Evolutionary conservation across 2,888 invertebrate species (phyloP).

Genomic region (Antheraea yamamai): DNA sequence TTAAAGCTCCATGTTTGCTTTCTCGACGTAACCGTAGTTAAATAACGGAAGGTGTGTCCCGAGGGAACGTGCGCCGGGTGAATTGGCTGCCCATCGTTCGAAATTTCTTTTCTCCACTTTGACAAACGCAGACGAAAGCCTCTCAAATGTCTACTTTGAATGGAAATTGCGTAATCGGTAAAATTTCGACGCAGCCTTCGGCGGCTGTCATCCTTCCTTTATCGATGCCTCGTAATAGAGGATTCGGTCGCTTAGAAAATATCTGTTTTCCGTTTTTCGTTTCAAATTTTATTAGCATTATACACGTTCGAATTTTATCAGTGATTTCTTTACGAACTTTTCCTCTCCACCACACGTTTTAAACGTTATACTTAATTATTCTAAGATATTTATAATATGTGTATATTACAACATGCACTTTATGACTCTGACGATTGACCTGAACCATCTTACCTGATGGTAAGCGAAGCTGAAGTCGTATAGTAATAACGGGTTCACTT

Average conservation of each 20-base stretch:
- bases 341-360: no score
- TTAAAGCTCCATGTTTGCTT: constrained; percentile 39
- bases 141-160: constrained; percentile 60
- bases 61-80: constrained; percentile 38
- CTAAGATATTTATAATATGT: no score
- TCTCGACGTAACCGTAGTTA: constrained; percentile 45
- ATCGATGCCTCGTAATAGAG: constrained; percentile 51
- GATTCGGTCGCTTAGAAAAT: constrained; percentile 39
- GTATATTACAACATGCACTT: no score
- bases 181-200: constrained; percentile 58
- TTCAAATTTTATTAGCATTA: constrained; percentile 26
- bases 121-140: constrained; percentile 44
- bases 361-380: no score
- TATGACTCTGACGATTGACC: no score
- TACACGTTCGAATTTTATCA: constrained; percentile 22
- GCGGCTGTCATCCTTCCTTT: constrained; percentile 44
- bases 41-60: no score
- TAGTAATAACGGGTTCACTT: no score
- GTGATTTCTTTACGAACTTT: constrained; percentile 6
- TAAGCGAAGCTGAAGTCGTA: no score
- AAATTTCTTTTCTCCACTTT: constrained; percentile 36
- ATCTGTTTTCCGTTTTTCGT: constrained; percentile 38
- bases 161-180: constrained; percentile 64
- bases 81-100: constrained; percentile 31
- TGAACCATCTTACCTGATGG: no score